A percentile compares a stretch with the other conserved stretches of the same genome.
phyloP scores from a whole-genome alignment of 2,797 vertebrate species.

The Macrochelys suwanniensis region DNA sequence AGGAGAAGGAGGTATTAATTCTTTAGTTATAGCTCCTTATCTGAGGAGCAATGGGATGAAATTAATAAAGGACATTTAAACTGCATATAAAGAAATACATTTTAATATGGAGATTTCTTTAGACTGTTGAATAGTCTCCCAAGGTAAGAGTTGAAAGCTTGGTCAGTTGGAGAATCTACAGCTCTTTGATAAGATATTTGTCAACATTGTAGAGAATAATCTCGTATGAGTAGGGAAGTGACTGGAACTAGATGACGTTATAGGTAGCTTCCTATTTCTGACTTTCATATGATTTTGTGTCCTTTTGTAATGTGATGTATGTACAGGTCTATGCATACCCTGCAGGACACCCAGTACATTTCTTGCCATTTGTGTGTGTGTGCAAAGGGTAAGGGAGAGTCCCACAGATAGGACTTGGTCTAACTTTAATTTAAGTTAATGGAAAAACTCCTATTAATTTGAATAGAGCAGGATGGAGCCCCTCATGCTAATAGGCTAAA shows the following conservation, averaged over 20 bases:
- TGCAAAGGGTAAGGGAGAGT: background rate
- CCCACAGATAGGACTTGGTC: background rate
- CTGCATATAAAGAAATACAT: slow-evolving; percentile 36
- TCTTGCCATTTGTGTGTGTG: fast-evolving
- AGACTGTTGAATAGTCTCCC: slow-evolving; percentile 23
- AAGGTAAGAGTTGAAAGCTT: slow-evolving; percentile 3
- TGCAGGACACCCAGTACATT: background rate
- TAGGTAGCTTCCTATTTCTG: background rate
- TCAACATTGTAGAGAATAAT: background rate
- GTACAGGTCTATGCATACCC: background rate
- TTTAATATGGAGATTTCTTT: slow-evolving; percentile 22
- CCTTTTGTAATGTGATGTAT: background rate
- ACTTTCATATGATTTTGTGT: background rate
- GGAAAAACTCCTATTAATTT: background rate
- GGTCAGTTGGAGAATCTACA: background rate
- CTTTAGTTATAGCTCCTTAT: slow-evolving; percentile 43
- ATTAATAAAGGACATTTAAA: slow-evolving; percentile 48
- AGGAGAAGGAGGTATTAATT: slow-evolving; percentile 37
- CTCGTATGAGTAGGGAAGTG: background rate
- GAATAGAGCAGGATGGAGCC: fast-evolving
- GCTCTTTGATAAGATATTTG: slow-evolving; percentile 18
- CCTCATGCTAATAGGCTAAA: fast-evolving
- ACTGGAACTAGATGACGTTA: background rate
- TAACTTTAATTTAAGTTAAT: background rate
- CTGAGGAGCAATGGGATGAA: background rate